A percentile compares a stretch with the other conserved stretches of the same genome.
These are phyloP conservation scores for Ancistrus triradiatus DNA, from an alignment of 2,113 vertebrate species.

Conservation along the genomic window DNA sequence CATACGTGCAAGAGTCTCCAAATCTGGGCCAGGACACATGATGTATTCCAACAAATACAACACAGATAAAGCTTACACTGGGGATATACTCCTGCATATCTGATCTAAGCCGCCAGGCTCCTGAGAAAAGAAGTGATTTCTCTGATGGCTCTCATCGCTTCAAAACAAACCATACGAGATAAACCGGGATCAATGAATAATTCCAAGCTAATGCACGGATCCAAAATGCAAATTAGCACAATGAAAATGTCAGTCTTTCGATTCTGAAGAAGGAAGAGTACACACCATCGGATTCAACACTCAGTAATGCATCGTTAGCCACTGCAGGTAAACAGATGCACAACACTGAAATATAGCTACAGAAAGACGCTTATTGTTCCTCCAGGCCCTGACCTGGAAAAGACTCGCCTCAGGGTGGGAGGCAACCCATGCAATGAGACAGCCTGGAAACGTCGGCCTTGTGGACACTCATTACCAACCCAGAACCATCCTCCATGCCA, in stretches of 20 bases:
- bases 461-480: constrained; percentile 17
- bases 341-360: constrained; percentile 12
- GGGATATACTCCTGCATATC: constrained; percentile 25
- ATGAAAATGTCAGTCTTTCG: background rate
- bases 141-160: constrained; percentile 22
- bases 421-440: background rate
- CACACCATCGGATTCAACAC: background rate
- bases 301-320: constrained; percentile 20
- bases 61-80: constrained; percentile 8
- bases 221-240: constrained; percentile 16
- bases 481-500: constrained; percentile 29
- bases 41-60: constrained; percentile 5
- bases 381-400: constrained; percentile 7
- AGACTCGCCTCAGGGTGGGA: constrained; percentile 25
- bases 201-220: constrained; percentile 12
- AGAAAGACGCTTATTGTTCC: constrained; percentile 13
- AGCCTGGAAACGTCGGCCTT: constrained; percentile 15
- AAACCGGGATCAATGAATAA: constrained; percentile 40
- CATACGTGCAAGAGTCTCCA: constrained; percentile 8
- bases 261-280: constrained; percentile 1
- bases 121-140: constrained; percentile 19
- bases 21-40: constrained; percentile 29
- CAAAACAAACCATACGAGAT: constrained; percentile 38
- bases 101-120: constrained; percentile 13
- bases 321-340: constrained; percentile 1